phyloP scores from a whole-genome alignment of 2,888 invertebrate species.

The Gastracanthus pulcherrimus region DNA sequence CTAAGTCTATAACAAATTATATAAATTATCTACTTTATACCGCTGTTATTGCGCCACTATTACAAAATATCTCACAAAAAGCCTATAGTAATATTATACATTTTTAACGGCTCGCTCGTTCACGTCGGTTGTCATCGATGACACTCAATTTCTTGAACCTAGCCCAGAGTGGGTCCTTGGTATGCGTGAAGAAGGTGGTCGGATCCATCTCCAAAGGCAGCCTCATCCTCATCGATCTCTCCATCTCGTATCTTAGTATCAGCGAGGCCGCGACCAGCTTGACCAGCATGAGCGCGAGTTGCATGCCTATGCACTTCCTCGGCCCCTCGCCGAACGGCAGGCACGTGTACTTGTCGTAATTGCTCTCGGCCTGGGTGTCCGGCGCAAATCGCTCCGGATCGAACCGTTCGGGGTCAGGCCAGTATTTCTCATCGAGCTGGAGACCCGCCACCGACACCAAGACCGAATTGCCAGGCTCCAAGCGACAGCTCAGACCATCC shows the following conservation, averaged over 20 bases:
- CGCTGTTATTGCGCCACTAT: too few relatives aligned
- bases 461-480: conserved; percentile 59
- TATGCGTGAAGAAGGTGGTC: neutral
- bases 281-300: conserved; percentile 63
- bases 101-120: too few relatives aligned
- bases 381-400: conserved; percentile 38
- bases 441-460: conserved; percentile 55
- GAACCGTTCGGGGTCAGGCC: conserved; percentile 27
- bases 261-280: conserved; percentile 56
- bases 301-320: conserved; percentile 67
- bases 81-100: too few relatives aligned
- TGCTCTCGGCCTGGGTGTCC: conserved; percentile 51
- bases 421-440: conserved; percentile 23
- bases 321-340: conserved; percentile 70
- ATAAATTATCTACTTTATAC: too few relatives aligned
- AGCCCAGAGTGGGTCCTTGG: conserved; percentile 13
- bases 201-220: neutral
- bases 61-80: too few relatives aligned
- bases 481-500: conserved; percentile 60
- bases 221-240: too few relatives aligned
- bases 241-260: neutral
- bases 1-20: too few relatives aligned
- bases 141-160: neutral
- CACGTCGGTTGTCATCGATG: too few relatives aligned
- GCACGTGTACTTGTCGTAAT: conserved; percentile 61